Conservation (phyloP, 2,888 invertebrate genomes). For the Erynnis tages region DNA sequence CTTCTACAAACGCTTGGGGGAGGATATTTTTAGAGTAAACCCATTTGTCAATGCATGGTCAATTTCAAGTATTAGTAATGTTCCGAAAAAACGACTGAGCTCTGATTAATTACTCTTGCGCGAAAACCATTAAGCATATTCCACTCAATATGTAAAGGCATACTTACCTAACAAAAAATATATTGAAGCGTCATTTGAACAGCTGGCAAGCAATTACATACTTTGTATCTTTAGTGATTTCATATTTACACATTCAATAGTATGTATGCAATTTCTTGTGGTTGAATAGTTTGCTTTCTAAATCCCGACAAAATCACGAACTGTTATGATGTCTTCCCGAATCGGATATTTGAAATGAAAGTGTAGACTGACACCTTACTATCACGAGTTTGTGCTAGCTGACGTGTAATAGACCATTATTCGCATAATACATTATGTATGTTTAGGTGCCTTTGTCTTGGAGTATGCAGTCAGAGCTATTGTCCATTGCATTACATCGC, state of each 20-base stretch:
- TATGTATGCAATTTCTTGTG: background rate
- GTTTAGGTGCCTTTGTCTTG: slow-evolving; percentile 30
- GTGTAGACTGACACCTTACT: slow-evolving; percentile 6
- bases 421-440: slow-evolving; percentile 24
- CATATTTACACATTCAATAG: background rate
- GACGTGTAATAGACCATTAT: slow-evolving; percentile 17
- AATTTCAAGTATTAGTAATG: too few species aligned
- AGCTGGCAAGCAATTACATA: background rate
- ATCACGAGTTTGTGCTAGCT: background rate
- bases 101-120: too few species aligned
- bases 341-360: background rate
- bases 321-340: background rate
- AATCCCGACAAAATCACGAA: background rate
- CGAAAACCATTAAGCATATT: too few species aligned
- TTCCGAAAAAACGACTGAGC: too few species aligned
- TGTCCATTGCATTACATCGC: slow-evolving; percentile 37
- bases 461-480: slow-evolving; percentile 47
- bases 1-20: too few species aligned
- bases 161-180: too few species aligned
- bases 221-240: background rate
- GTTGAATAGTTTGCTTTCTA: slow-evolving; percentile 14
- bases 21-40: too few species aligned
- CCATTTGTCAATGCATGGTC: too few species aligned
- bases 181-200: background rate
- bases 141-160: too few species aligned